phyloP scores from a whole-genome alignment of 2,888 invertebrate species.

The Tholera decimalis region DNA sequence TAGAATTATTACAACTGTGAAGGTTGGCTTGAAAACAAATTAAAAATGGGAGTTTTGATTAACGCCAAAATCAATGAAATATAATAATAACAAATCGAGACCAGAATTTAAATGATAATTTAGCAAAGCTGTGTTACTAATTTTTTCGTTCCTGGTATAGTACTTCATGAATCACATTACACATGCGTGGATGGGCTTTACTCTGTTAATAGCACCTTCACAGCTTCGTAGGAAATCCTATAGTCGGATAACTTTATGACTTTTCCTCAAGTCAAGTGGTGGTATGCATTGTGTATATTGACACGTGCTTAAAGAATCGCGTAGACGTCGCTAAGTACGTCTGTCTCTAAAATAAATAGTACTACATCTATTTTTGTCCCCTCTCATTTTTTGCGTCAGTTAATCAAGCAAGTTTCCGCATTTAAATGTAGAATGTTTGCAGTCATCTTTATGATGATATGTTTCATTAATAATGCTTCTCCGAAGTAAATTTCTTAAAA shows the following conservation, averaged over 20 bases:
- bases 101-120: not conserved
- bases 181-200: not conserved
- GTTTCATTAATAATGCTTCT: not conserved
- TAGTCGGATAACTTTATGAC: slow-evolving; percentile 1
- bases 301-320: not conserved
- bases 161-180: not conserved
- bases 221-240: not conserved
- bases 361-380: slow-evolving; percentile 9
- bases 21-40: not conserved
- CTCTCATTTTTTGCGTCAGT: slow-evolving; percentile 19
- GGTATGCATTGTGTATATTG: slow-evolving; percentile 7
- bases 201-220: slow-evolving; percentile 5
- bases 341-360: slow-evolving; percentile 35
- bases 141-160: not conserved
- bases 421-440: not conserved
- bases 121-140: not conserved
- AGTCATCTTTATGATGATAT: not conserved
- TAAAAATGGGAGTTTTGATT: not conserved
- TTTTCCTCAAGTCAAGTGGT: slow-evolving; percentile 23
- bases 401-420: slow-evolving; percentile 23
- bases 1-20: not conserved
- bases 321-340: slow-evolving; percentile 16
- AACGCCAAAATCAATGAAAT: not conserved
- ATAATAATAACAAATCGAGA: not conserved
- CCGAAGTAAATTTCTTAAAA: too few species aligned